Conservation (phyloP, 2,888 invertebrate genomes). For the Erebia aethiops region DNA sequence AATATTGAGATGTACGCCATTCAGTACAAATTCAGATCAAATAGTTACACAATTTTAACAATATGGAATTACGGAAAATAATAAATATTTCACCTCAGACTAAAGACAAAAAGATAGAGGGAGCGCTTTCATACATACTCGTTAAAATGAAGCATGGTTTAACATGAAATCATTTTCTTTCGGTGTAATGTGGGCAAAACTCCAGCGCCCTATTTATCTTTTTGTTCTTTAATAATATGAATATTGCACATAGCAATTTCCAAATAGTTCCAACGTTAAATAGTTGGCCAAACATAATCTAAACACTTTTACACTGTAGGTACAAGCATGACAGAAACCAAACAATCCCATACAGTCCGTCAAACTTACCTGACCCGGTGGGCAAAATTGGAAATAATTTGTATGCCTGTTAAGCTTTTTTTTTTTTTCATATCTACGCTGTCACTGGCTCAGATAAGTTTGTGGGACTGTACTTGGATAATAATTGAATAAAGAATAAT, state of each 20-base stretch:
- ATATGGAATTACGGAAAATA: slow-evolving; percentile 44
- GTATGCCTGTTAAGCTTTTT: no score
- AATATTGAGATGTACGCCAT: slow-evolving; percentile 50
- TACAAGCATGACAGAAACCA: not conserved
- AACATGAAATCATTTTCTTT: not conserved
- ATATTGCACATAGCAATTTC: not conserved
- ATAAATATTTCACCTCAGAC: slow-evolving; percentile 58
- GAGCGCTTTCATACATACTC: not conserved
- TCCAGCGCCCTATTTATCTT: not conserved
- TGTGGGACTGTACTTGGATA: not conserved
- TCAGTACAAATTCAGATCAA: slow-evolving; percentile 58
- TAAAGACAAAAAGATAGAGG: not conserved
- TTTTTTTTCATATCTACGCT: no score
- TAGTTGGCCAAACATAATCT: slow-evolving; percentile 24
- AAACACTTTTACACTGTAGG: slow-evolving; percentile 13
- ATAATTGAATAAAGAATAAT: slow-evolving; percentile 18
- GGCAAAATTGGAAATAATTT: no score
- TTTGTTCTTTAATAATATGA: not conserved
- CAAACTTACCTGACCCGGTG: no score
- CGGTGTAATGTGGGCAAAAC: no score
- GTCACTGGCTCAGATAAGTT: no score
- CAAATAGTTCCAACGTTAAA: slow-evolving; percentile 6
- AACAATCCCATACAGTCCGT: not conserved
- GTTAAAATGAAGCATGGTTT: not conserved
- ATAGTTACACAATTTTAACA: slow-evolving; percentile 41